A percentile compares a stretch with the other conserved stretches of the same genome.
phyloP scores from a whole-genome alignment of 2,797 vertebrate species.

The Hirundo rustica region DNA sequence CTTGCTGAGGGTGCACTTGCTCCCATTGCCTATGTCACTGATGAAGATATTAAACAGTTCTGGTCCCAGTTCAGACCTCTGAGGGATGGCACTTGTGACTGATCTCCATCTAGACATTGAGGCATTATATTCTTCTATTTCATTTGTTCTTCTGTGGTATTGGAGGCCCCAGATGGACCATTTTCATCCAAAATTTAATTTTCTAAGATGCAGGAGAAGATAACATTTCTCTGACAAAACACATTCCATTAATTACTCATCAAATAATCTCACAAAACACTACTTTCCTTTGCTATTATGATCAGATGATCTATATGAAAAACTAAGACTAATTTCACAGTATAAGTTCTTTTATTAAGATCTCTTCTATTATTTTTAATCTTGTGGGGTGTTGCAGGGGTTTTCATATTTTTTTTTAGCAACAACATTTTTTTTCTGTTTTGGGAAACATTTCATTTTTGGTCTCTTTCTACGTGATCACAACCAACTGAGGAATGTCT shows the following conservation, averaged over 20 bases:
- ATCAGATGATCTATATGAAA: background rate
- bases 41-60: background rate
- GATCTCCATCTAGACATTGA: background rate
- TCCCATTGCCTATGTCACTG: background rate
- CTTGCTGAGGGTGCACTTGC: background rate
- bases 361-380: background rate
- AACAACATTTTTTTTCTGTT: background rate
- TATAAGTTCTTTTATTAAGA: background rate
- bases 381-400: fast-evolving
- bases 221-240: background rate
- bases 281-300: background rate
- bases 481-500: background rate
- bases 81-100: background rate
- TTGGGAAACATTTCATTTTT: background rate
- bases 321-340: background rate
- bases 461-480: background rate
- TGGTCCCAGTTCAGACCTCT: background rate
- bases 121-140: background rate
- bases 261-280: background rate
- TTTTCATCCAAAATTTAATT: background rate
- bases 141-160: background rate
- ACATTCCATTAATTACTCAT: background rate
- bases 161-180: background rate
- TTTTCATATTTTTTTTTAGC: background rate
- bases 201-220: background rate